Conservation (phyloP, 1,140 invertebrate species). For the Papilio polytes region DNA sequence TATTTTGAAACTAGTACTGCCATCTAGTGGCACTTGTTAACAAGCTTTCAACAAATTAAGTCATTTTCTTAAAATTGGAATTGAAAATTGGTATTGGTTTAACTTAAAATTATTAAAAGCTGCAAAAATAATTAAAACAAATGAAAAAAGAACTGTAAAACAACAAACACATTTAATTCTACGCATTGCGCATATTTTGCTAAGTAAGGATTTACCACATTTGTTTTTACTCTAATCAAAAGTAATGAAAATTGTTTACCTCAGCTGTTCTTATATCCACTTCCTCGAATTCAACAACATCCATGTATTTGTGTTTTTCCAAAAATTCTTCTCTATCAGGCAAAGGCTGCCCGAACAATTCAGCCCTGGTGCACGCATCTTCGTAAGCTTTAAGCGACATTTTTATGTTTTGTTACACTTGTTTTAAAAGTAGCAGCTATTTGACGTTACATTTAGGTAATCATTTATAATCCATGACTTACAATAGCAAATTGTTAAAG, state of each 20-base stretch:
- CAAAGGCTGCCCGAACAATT: constrained; percentile 87
- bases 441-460: constrained; percentile 32
- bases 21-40: constrained; percentile 1
- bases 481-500: constrained; percentile 19
- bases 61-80: too few species aligned
- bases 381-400: constrained; percentile 87
- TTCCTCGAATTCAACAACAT: constrained; percentile 77
- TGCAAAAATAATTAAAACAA: too few species aligned
- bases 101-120: too few species aligned
- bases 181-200: background rate
- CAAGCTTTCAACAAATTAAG: too few species aligned
- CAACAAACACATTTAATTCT: background rate
- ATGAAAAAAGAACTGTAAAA: background rate
- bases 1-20: background rate
- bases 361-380: constrained; percentile 89
- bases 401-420: constrained; percentile 42
- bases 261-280: constrained; percentile 83
- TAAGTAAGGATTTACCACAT: too few species aligned
- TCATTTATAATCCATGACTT: constrained; percentile 43
- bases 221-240: too few species aligned
- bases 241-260: constrained; percentile 52
- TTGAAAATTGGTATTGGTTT: too few species aligned
- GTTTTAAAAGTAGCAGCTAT: constrained; percentile 17
- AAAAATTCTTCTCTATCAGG: constrained; percentile 88
- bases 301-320: constrained; percentile 79